A percentile compares a stretch with the other conserved stretches of the same genome.
Evolutionary conservation across 2,113 vertebrate genomes (phyloP).

Genomic region (Hyaena hyaena): DNA sequence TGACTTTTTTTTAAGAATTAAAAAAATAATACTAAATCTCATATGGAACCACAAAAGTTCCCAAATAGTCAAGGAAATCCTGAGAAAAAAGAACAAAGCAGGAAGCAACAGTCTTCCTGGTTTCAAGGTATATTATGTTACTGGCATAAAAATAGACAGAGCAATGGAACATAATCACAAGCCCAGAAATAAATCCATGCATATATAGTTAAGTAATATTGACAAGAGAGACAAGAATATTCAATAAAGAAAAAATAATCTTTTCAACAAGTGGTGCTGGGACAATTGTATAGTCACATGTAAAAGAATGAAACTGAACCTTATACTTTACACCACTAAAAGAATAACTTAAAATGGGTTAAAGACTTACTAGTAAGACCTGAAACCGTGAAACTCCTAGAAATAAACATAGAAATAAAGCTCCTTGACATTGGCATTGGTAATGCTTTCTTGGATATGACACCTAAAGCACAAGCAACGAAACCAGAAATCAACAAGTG

Average conservation of each 20-base stretch:
- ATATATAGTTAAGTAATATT: background rate
- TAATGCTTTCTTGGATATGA: background rate
- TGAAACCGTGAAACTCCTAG: background rate
- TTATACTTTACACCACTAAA: background rate
- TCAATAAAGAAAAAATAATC: background rate
- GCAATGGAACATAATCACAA: background rate
- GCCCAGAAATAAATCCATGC: background rate
- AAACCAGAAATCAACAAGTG: background rate
- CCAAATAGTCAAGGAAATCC: background rate
- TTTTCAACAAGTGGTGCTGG: background rate
- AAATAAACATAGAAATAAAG: background rate
- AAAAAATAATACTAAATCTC: background rate
- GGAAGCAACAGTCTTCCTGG: background rate
- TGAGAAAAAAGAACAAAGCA: background rate
- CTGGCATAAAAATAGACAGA: background rate
- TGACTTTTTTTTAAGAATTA: background rate
- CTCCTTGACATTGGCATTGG: background rate
- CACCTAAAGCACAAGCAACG: background rate
- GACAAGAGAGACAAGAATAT: background rate
- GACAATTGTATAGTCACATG: background rate
- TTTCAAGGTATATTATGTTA: background rate
- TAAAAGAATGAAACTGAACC: background rate
- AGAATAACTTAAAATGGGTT: background rate
- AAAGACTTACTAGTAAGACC: background rate
- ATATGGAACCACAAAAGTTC: background rate